Percentiles rank a stretch among this genome's conserved stretches.
These are phyloP conservation scores for Drosophila bocki DNA, from an alignment of 1,140 invertebrate genomes.

Conservation along the genomic window DNA sequence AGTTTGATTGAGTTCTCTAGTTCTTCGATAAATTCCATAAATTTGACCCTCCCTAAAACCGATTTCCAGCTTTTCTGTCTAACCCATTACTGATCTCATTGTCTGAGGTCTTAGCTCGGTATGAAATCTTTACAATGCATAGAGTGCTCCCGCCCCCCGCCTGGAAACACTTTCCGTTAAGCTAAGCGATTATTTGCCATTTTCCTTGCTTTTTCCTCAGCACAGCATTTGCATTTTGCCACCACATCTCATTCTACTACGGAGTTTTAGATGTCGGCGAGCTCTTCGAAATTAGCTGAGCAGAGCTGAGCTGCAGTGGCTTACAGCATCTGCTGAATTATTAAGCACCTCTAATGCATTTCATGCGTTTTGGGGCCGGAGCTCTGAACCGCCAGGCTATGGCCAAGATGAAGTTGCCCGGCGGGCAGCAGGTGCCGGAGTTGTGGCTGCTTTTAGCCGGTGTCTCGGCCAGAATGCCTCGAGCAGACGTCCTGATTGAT, in stretches of 20 bases:
- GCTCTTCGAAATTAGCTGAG: constrained; percentile 54
- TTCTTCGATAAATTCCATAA: background rate
- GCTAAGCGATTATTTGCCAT: constrained; percentile 50
- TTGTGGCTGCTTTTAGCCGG: constrained; percentile 66
- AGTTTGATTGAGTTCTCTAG: background rate
- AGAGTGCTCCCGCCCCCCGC: background rate
- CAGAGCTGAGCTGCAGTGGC: constrained; percentile 30
- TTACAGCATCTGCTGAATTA: constrained; percentile 60
- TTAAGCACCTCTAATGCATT: constrained; percentile 74
- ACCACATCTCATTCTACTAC: constrained; percentile 26
- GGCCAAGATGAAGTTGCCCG: constrained; percentile 27
- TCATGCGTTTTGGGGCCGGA: constrained; percentile 61
- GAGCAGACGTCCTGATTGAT: constrained; percentile 46
- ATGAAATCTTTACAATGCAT: constrained; percentile 1
- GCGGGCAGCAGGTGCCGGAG: constrained; percentile 28
- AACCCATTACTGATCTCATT: constrained; percentile 2
- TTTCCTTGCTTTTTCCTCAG: constrained; percentile 25
- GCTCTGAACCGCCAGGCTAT: constrained; percentile 37
- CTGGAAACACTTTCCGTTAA: constrained; percentile 53
- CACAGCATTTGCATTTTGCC: constrained; percentile 41
- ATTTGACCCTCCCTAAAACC: background rate
- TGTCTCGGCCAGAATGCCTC: constrained; percentile 12
- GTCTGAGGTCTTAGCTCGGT: background rate
- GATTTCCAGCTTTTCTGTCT: background rate
- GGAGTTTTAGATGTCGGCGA: constrained; percentile 21